Conservation (phyloP, 2,797 vertebrate species). For the Zalophus californianus region DNA sequence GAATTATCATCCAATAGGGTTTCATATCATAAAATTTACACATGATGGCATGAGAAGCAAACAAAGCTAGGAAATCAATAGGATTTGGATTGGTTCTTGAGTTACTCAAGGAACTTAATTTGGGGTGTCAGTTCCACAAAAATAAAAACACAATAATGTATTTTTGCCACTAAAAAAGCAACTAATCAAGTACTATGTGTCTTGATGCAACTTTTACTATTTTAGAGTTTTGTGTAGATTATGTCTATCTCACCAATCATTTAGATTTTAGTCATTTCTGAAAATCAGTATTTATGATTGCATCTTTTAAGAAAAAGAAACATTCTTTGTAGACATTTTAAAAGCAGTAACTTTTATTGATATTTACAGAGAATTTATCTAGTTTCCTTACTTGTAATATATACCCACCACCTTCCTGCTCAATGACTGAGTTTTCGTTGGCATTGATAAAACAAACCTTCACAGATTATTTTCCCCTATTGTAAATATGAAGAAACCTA, state of each 20-base stretch:
- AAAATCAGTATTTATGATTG: not conserved
- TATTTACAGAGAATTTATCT: not conserved
- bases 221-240: not conserved
- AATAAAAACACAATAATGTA: not conserved
- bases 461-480: not conserved
- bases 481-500: not conserved
- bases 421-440: not conserved
- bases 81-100: not conserved
- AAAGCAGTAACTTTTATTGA: not conserved
- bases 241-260: not conserved
- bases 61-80: not conserved
- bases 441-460: not conserved
- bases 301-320: not conserved
- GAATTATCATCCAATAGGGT: not conserved
- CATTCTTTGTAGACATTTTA: not conserved
- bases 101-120: not conserved
- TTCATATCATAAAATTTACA: not conserved
- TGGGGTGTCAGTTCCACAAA: not conserved
- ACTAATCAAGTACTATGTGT: not conserved
- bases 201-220: not conserved
- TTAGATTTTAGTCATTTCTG: constrained; percentile 18
- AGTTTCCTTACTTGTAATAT: not conserved
- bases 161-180: not conserved
- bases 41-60: not conserved
- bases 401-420: not conserved